Conservation (phyloP, 1,140 invertebrate species). For the Trichomalopsis sarcophagae region DNA sequence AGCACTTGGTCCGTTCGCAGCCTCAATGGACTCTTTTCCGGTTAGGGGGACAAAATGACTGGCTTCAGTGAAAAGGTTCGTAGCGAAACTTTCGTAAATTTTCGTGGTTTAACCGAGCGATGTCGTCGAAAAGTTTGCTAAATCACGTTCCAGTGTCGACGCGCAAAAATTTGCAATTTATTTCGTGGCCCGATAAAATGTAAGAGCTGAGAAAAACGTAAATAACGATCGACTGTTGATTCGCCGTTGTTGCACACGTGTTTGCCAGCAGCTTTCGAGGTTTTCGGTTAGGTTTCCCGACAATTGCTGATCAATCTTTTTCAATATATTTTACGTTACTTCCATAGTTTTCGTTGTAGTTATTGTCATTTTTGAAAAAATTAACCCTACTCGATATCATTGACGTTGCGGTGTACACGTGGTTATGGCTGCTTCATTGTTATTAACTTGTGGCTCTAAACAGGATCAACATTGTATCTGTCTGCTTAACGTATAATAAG, state of each 20-base stretch:
- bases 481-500: background rate
- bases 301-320: background rate
- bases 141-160: background rate
- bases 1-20: background rate
- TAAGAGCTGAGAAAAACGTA: background rate
- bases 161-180: background rate
- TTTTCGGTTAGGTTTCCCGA: background rate
- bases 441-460: background rate
- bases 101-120: conserved; percentile 37
- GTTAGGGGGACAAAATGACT: conserved; percentile 64
- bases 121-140: background rate
- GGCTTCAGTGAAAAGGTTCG: conserved; percentile 70
- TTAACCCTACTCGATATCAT: conserved; percentile 23
- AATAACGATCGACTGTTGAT: background rate
- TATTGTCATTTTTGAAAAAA: background rate
- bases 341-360: background rate
- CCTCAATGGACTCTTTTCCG: conserved; percentile 62
- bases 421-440: background rate
- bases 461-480: background rate
- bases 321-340: background rate
- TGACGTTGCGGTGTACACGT: conserved; percentile 24
- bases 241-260: conserved; percentile 53
- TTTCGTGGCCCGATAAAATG: background rate
- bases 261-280: conserved; percentile 10
- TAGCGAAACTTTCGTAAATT: conserved; percentile 52